These are phyloP conservation scores for Tenthredo scrophulariae DNA, from an alignment of 2,888 invertebrate species.

Conservation along the genomic window DNA sequence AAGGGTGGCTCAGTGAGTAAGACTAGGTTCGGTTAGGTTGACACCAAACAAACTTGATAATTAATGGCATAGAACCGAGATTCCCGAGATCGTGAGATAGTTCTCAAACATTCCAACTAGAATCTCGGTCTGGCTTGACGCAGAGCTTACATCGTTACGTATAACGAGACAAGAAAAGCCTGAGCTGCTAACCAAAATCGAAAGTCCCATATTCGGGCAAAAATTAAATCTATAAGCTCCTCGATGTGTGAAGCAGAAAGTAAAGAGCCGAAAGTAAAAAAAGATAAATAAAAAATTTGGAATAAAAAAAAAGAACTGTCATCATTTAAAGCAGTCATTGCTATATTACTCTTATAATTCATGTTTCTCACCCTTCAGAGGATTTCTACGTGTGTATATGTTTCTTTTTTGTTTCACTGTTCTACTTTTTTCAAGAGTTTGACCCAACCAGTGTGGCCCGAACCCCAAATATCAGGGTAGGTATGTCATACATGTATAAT, in stretches of 20 bases:
- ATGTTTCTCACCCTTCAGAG: no score
- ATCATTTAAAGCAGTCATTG: no score
- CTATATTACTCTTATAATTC: no score
- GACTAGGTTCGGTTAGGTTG: slow-evolving; percentile 34
- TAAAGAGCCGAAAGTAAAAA: no score
- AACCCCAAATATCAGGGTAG: neutral
- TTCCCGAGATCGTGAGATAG: slow-evolving; percentile 35
- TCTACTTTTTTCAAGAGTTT: neutral
- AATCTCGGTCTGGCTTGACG: slow-evolving; percentile 33
- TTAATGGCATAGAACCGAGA: slow-evolving; percentile 34
- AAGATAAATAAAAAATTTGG: no score
- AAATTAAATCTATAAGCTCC: neutral
- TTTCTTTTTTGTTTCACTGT: neutral
- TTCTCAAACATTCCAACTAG: slow-evolving; percentile 30
- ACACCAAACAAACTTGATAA: slow-evolving; percentile 41
- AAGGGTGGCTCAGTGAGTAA: neutral
- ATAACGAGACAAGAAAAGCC: neutral
- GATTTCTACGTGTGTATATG: neutral
- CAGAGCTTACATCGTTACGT: neutral
- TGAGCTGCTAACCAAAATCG: neutral
- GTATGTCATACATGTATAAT: neutral
- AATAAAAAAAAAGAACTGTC: no score
- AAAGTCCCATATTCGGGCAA: neutral
- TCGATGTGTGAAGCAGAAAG: neutral
- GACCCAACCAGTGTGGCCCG: neutral